Conservation (phyloP, 64 coral and sea anemone species). For the Stichodactyla helianthus region DNA sequence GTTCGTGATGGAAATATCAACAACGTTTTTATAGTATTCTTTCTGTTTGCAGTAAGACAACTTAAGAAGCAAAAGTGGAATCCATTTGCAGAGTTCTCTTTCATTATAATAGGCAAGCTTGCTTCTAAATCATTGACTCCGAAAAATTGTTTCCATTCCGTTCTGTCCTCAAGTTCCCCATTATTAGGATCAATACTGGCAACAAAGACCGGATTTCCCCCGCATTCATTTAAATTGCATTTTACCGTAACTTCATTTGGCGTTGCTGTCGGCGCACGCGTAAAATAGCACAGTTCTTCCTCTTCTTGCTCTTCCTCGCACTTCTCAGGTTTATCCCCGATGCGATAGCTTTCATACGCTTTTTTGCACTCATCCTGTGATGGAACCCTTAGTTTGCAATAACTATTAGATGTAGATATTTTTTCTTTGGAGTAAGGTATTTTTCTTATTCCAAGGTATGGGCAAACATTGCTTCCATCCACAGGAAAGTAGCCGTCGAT, state of each 20-base stretch:
- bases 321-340: constrained; percentile 7
- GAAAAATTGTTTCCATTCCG: constrained; percentile 35
- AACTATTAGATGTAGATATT: too few relatives aligned
- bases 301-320: constrained; percentile 17
- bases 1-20: constrained; percentile 52
- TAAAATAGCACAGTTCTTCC: constrained; percentile 33
- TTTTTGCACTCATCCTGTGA: constrained; percentile 48
- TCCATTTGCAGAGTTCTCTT: constrained; percentile 35
- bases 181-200: constrained; percentile 28
- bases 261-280: constrained; percentile 5
- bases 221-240: constrained; percentile 57
- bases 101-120: constrained; percentile 36
- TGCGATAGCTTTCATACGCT: constrained; percentile 31
- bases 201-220: constrained; percentile 42
- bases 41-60: constrained; percentile 22
- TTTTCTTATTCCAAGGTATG: constrained; percentile 17
- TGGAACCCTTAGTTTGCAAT: background rate
- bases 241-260: constrained; percentile 6
- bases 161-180: constrained; percentile 44
- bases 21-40: constrained; percentile 32
- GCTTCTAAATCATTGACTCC: constrained; percentile 38
- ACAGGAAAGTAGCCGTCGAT: constrained; percentile 23
- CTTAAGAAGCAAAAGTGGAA: constrained; percentile 48
- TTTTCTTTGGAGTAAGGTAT: constrained; percentile 5
- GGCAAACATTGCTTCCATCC: constrained; percentile 4